phyloP scores from a whole-genome alignment of 2,113 vertebrate genomes.

The Dipodomys stephensi region DNA sequence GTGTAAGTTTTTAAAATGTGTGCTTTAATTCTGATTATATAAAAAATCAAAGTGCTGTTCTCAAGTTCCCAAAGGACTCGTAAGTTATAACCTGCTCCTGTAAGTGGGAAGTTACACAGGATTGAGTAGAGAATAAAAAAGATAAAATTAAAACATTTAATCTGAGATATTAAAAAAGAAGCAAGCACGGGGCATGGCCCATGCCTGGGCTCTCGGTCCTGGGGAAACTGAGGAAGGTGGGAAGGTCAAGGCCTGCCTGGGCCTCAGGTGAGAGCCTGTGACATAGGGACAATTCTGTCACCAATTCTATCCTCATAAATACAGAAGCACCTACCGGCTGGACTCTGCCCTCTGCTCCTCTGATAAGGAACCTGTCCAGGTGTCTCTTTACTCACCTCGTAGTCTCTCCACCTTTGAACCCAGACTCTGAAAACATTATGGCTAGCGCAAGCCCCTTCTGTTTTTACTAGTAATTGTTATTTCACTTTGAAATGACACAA shows the following conservation, averaged over 20 bases:
- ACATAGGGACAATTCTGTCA: background rate
- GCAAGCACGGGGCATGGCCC: background rate
- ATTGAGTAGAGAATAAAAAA: conserved; percentile 6
- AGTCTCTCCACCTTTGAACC: conserved; percentile 53
- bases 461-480: background rate
- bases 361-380: conserved; percentile 5
- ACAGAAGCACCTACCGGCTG: background rate
- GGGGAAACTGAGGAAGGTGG: background rate
- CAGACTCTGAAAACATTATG: conserved; percentile 63
- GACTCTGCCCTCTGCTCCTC: too few species aligned
- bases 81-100: conserved; percentile 35
- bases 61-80: background rate
- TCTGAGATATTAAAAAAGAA: background rate
- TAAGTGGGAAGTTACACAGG: background rate
- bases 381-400: conserved; percentile 24
- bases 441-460: background rate
- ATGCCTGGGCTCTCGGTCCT: background rate
- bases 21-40: conserved; percentile 36
- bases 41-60: conserved; percentile 15
- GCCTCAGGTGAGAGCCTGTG: background rate
- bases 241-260: background rate
- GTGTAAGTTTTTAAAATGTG: background rate
- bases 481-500: too few species aligned
- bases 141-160: conserved; percentile 36
- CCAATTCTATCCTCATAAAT: background rate